phyloP scores from a whole-genome alignment of 1,140 invertebrate genomes.

The Aphelenchoides avenae region DNA sequence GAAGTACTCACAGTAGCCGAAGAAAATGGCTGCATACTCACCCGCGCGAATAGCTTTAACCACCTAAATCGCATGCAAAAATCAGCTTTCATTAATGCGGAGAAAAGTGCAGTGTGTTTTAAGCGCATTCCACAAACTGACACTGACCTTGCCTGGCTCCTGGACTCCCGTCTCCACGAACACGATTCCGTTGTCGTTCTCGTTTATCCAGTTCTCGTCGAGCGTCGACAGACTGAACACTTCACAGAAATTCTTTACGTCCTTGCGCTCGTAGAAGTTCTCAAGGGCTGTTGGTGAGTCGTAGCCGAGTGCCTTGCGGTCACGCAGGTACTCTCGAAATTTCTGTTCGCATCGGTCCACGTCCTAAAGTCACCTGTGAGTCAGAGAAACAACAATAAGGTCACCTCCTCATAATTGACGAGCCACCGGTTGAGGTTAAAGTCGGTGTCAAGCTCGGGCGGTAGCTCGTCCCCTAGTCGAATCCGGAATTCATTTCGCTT shows the following conservation, averaged over 20 bases:
- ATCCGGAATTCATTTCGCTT: constrained; percentile 23
- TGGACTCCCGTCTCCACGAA: constrained; percentile 43
- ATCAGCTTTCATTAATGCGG: background rate
- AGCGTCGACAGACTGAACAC: constrained; percentile 40
- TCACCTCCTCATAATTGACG: constrained; percentile 33
- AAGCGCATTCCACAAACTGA: background rate
- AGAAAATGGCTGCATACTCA: constrained; percentile 37
- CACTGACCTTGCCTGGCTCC: constrained; percentile 33
- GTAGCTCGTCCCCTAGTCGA: constrained; percentile 11
- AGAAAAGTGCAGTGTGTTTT: constrained; percentile 4
- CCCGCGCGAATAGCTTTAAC: constrained; percentile 32
- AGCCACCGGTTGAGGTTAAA: constrained; percentile 44
- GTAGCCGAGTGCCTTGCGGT: constrained; percentile 37
- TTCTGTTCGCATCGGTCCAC: constrained; percentile 35
- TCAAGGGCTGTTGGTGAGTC: constrained; percentile 25
- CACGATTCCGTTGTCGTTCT: constrained; percentile 38
- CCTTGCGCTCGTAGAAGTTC: constrained; percentile 29
- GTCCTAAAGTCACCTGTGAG: constrained; percentile 15
- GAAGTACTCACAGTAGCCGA: constrained; percentile 48
- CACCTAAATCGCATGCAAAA: constrained; percentile 16
- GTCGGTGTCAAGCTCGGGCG: constrained; percentile 37
- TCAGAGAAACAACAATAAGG: background rate
- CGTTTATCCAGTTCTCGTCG: constrained; percentile 32
- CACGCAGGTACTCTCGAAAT: constrained; percentile 36
- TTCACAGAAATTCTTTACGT: constrained; percentile 27